Percentiles rank a stretch among this genome's conserved stretches.
Conservation (phyloP, 2,797 vertebrate species). For the Lophotriccus pileatus region DNA sequence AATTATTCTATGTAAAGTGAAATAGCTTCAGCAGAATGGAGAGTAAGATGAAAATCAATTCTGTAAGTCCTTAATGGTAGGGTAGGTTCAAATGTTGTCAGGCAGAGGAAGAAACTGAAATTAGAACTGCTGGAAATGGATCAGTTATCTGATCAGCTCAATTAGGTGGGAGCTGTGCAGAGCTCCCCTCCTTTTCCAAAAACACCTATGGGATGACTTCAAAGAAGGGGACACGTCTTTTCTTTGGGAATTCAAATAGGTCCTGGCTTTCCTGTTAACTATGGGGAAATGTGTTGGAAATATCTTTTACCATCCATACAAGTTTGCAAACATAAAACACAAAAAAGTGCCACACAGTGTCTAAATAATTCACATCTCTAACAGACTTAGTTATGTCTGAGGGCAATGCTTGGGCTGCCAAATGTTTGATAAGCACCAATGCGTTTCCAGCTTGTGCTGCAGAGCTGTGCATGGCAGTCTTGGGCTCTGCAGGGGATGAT, state of each 20-base stretch:
- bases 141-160: background rate
- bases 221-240: background rate
- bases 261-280: background rate
- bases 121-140: background rate
- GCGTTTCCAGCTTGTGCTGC: background rate
- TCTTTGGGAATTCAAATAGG: background rate
- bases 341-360: background rate
- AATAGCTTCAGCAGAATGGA: slow-evolving; percentile 1
- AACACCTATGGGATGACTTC: background rate
- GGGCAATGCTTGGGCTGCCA: background rate
- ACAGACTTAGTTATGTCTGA: background rate
- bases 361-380: background rate
- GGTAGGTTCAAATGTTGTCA: slow-evolving; percentile 22
- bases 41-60: slow-evolving; percentile 40
- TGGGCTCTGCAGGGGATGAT: background rate
- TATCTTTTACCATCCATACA: background rate
- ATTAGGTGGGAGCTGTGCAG: background rate
- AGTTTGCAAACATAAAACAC: background rate
- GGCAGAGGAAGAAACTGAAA: background rate
- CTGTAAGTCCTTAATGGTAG: slow-evolving; percentile 23
- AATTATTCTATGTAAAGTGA: slow-evolving; percentile 46
- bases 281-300: background rate
- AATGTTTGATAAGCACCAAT: background rate
- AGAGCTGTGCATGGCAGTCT: background rate
- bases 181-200: background rate